Evolutionary conservation across 1,140 invertebrate genomes (phyloP).

Genomic region (Hypothenemus hampei): DNA sequence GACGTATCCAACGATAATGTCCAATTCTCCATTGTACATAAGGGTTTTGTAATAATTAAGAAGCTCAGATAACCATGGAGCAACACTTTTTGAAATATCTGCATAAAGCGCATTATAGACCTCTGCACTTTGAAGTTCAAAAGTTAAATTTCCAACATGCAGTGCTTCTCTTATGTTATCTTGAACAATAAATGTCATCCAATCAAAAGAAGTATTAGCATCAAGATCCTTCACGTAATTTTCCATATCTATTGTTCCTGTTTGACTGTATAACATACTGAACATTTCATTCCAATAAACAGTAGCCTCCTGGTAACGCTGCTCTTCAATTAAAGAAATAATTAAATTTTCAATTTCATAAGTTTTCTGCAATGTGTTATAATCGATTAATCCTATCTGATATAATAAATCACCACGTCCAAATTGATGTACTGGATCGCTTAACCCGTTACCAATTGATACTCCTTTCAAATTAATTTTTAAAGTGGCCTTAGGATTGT

Average conservation of each 20-base stretch:
- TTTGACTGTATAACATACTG: constrained; percentile 52
- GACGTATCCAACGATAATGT: constrained; percentile 79
- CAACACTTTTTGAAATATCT: constrained; percentile 81
- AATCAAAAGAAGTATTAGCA: background rate
- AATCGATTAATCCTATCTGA: constrained; percentile 69
- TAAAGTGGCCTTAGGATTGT: constrained; percentile 53
- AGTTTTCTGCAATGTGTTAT: constrained; percentile 53
- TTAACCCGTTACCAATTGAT: constrained; percentile 79
- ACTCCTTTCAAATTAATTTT: constrained; percentile 69
- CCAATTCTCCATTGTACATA: constrained; percentile 78
- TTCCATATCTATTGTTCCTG: constrained; percentile 54
- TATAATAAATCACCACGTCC: constrained; percentile 69
- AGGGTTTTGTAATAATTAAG: constrained; percentile 61
- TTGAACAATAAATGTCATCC: constrained; percentile 19
- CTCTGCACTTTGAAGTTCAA: constrained; percentile 35
- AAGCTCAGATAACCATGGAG: constrained; percentile 67
- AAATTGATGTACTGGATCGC: constrained; percentile 70
- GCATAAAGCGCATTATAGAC: constrained; percentile 24
- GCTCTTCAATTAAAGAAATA: constrained; percentile 51
- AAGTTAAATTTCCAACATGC: constrained; percentile 50
- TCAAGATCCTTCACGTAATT: constrained; percentile 34
- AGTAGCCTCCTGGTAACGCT: constrained; percentile 57
- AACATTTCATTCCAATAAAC: constrained; percentile 63
- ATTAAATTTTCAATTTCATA: constrained; percentile 53
- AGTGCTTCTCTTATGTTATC: constrained; percentile 51